A percentile compares a stretch with the other conserved stretches of the same genome.
Conservation (phyloP, 1,140 invertebrate genomes). For the Drosophila quadrilineata region DNA sequence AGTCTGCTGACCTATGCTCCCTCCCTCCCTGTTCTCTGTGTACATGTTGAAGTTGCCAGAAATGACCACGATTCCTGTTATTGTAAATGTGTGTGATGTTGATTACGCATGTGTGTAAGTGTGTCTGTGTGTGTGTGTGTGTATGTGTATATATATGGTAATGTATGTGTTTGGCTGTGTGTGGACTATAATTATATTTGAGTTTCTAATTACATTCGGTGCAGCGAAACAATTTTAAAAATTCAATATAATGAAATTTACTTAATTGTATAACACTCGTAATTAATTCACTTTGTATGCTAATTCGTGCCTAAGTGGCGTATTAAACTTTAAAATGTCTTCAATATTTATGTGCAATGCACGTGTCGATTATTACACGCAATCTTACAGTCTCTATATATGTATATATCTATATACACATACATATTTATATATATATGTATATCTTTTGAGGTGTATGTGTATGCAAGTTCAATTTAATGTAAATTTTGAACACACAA, state of each 20-base stretch:
- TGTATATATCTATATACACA: conserved; percentile 21
- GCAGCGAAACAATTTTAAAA: conserved; percentile 68
- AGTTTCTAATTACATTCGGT: conserved; percentile 71
- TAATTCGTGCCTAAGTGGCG: conserved; percentile 77
- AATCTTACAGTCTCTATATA: background rate
- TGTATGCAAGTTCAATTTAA: conserved; percentile 60
- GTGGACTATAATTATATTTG: conserved; percentile 69
- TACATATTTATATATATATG: background rate
- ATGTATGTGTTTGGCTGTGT: conserved; percentile 13
- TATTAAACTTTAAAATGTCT: conserved; percentile 79
- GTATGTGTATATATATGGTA: conserved; percentile 11
- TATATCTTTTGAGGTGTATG: conserved; percentile 17
- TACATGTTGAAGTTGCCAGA: background rate
- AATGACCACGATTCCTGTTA: conserved; percentile 4
- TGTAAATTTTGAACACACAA: conserved; percentile 49
- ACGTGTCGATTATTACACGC: conserved; percentile 74
- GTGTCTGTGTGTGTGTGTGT: conserved; percentile 1
- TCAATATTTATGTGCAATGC: conserved; percentile 70
- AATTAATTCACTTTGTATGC: conserved; percentile 79
- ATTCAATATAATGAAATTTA: conserved; percentile 79
- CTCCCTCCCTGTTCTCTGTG: too few species aligned
- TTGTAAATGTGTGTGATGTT: background rate
- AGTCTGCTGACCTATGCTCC: too few species aligned
- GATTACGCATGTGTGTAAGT: background rate
- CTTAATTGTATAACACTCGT: conserved; percentile 78